Percentiles rank a stretch among this genome's conserved stretches.
phyloP scores from a whole-genome alignment of 2,888 invertebrate species.

The Nysson spinosus region DNA sequence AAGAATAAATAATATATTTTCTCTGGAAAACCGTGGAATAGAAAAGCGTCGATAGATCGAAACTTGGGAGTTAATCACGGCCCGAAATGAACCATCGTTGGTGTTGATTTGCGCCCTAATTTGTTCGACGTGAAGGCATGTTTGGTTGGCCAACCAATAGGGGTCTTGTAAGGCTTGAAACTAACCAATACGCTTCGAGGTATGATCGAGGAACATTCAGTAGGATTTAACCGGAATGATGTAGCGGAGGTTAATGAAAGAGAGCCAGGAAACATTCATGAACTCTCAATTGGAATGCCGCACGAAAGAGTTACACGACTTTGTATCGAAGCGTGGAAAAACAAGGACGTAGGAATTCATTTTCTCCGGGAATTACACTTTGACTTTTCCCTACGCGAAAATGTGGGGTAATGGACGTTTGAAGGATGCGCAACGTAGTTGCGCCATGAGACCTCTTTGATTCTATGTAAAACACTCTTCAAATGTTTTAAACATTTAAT shows the following conservation, averaged over 20 bases:
- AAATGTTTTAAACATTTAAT: too few relatives aligned
- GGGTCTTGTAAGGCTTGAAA: conserved; percentile 15
- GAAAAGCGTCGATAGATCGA: too few relatives aligned
- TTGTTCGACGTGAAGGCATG: not conserved
- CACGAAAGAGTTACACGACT: conserved; percentile 30
- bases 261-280: conserved; percentile 24
- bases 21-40: too few relatives aligned
- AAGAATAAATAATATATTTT: too few relatives aligned
- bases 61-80: too few relatives aligned
- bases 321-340: conserved; percentile 21
- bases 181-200: not conserved
- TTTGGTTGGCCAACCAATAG: conserved; percentile 15
- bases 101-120: not conserved
- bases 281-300: conserved; percentile 60
- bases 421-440: conserved; percentile 1
- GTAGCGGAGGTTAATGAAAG: conserved; percentile 16
- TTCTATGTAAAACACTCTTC: not conserved
- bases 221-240: conserved; percentile 23
- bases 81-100: conserved; percentile 1
- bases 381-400: conserved; percentile 12
- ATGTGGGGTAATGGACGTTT: conserved; percentile 1
- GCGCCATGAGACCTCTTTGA: not conserved
- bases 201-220: not conserved
- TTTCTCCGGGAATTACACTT: conserved; percentile 4
- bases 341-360: conserved; percentile 21